Conservation (phyloP, 2,113 vertebrate species). For the Montifringilla adamsi region DNA sequence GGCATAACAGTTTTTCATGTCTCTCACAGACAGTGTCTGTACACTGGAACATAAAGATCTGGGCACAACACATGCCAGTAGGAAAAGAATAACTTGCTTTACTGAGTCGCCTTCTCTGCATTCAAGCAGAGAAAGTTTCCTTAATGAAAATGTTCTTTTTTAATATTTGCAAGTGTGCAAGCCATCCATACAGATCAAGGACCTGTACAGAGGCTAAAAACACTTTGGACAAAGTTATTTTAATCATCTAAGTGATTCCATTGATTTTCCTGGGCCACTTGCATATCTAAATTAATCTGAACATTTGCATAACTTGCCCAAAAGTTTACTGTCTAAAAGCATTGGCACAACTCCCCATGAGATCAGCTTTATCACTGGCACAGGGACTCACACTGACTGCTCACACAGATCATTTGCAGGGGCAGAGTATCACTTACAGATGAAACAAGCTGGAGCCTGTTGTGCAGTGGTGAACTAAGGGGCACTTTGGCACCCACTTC, state of each 20-base stretch:
- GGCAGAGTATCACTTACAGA: not conserved
- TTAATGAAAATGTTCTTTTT: not conserved
- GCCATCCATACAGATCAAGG: not conserved
- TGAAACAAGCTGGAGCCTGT: not conserved
- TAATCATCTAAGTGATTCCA: slow-evolving; percentile 55
- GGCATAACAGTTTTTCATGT: not conserved
- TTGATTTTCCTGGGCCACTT: slow-evolving; percentile 9
- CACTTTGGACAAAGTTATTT: not conserved
- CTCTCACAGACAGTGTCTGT: not conserved
- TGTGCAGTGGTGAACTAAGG: not conserved
- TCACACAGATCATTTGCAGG: not conserved
- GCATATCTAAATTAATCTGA: not conserved
- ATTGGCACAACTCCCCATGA: not conserved
- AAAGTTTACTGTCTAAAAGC: not conserved
- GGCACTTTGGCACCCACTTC: not conserved
- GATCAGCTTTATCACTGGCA: not conserved
- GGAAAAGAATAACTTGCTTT: not conserved
- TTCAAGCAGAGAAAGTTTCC: not conserved
- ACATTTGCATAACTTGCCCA: not conserved
- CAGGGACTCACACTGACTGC: not conserved
- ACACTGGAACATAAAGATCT: not conserved
- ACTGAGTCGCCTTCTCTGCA: not conserved
- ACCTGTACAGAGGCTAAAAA: not conserved
- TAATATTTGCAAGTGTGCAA: not conserved
- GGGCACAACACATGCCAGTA: not conserved